A percentile compares a stretch with the other conserved stretches of the same genome.
Conservation (phyloP, 1,140 invertebrate species). For the Lanistes nyassanus region DNA sequence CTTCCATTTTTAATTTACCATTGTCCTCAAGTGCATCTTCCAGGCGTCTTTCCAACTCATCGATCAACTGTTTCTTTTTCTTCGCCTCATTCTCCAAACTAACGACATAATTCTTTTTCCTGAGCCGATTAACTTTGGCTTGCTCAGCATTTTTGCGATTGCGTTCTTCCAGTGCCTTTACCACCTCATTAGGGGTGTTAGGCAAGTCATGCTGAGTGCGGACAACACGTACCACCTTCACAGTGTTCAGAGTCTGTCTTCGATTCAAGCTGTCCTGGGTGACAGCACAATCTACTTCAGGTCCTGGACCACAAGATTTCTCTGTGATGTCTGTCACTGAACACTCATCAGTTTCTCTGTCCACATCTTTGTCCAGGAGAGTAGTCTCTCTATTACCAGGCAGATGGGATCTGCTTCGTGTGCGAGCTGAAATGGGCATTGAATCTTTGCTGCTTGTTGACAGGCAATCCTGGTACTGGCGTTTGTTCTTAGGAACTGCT, state of each 20-base stretch:
- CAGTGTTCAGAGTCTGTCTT: conserved; percentile 8
- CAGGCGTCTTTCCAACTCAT: conserved; percentile 33
- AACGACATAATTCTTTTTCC: conserved; percentile 59
- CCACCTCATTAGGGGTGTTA: conserved; percentile 34
- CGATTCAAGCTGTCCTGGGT: background rate
- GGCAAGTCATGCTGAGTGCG: background rate
- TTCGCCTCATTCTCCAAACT: conserved; percentile 52
- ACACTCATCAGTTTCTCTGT: conserved; percentile 1
- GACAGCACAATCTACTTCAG: background rate
- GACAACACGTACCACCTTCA: conserved; percentile 50
- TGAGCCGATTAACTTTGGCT: conserved; percentile 60
- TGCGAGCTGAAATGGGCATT: too few relatives aligned
- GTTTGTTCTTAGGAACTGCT: background rate
- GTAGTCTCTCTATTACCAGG: conserved; percentile 2
- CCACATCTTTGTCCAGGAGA: conserved; percentile 1
- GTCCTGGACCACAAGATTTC: background rate
- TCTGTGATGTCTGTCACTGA: background rate
- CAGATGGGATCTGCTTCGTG: background rate
- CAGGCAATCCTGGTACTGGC: background rate
- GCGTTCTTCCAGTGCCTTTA: conserved; percentile 50
- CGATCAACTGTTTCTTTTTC: conserved; percentile 45
- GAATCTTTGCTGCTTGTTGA: too few relatives aligned
- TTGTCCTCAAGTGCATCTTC: conserved; percentile 36
- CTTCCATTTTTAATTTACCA: conserved; percentile 46
- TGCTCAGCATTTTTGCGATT: conserved; percentile 61